Percentiles rank a stretch among this genome's conserved stretches.
phyloP scores from a whole-genome alignment of 2,797 vertebrate genomes.

The Chanos chanos region DNA sequence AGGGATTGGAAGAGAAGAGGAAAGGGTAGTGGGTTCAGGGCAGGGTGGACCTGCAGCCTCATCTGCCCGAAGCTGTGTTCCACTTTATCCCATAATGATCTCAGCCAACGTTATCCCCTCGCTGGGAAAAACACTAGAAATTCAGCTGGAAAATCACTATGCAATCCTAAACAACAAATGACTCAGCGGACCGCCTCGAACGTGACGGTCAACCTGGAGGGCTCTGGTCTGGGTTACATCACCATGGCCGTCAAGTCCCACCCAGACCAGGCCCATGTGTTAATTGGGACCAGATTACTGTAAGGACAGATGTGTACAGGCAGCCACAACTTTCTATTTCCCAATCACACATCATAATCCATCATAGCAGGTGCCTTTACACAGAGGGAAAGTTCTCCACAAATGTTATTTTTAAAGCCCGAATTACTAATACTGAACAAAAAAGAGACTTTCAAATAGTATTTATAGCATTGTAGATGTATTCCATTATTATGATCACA shows the following conservation, averaged over 20 bases:
- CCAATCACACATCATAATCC: constrained; percentile 29
- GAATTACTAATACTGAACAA: too few species aligned
- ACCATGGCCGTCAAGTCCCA: constrained; percentile 65
- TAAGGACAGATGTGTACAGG: constrained; percentile 37
- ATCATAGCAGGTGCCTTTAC: too few species aligned
- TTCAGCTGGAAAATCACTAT: constrained; percentile 23
- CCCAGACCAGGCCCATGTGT: constrained; percentile 62
- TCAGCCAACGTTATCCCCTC: constrained; percentile 33
- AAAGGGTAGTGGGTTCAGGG: too few species aligned
- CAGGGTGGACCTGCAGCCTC: too few species aligned
- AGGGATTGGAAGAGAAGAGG: too few species aligned
- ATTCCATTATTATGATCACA: too few species aligned
- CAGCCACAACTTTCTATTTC: constrained; percentile 11
- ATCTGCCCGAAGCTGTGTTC: too few species aligned
- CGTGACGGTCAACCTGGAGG: constrained; percentile 63
- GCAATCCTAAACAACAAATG: constrained; percentile 30
- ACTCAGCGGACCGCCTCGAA: constrained; percentile 42
- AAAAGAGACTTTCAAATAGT: too few species aligned
- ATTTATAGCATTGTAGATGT: too few species aligned
- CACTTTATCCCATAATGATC: constrained; percentile 42
- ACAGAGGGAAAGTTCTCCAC: too few species aligned
- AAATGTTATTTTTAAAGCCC: too few species aligned
- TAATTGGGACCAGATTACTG: constrained; percentile 72
- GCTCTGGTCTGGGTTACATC: constrained; percentile 68
- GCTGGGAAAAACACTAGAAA: constrained; percentile 36